phyloP scores from a whole-genome alignment of 2,113 vertebrate genomes.

The Willisornis vidua region DNA sequence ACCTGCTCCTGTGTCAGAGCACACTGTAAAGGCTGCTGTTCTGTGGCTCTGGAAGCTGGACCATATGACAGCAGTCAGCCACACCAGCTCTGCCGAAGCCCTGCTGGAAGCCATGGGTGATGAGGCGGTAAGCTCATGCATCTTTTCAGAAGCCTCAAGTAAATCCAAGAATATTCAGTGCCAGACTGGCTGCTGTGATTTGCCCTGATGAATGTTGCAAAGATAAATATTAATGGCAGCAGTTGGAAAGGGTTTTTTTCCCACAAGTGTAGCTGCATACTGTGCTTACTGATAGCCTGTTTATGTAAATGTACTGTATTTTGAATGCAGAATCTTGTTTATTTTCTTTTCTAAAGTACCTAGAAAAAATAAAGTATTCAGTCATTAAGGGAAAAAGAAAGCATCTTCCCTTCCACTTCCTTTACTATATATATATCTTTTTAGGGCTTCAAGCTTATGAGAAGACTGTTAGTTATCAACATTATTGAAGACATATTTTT shows the following conservation, averaged over 20 bases:
- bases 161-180: neutral
- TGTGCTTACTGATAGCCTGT: neutral
- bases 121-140: slow-evolving; percentile 63
- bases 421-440: neutral
- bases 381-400: slow-evolving; percentile 36
- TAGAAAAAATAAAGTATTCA: slow-evolving; percentile 24
- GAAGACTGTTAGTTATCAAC: neutral
- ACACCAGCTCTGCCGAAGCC: slow-evolving; percentile 41
- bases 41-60: slow-evolving; percentile 70
- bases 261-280: neutral
- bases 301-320: slow-evolving; percentile 34
- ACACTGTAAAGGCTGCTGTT: slow-evolving; percentile 68
- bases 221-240: slow-evolving; percentile 40
- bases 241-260: neutral
- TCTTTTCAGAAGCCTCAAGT: slow-evolving; percentile 38
- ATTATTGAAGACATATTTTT: neutral
- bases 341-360: slow-evolving; percentile 17
- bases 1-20: slow-evolving; percentile 53
- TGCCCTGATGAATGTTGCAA: slow-evolving; percentile 10
- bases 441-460: slow-evolving; percentile 21
- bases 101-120: slow-evolving; percentile 77
- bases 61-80: slow-evolving; percentile 25
- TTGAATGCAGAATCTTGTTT: slow-evolving; percentile 26
- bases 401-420: neutral
- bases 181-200: neutral